Evolutionary conservation across 1,140 invertebrate genomes (phyloP).

Genomic region (Drosophila parabipectinata): DNA sequence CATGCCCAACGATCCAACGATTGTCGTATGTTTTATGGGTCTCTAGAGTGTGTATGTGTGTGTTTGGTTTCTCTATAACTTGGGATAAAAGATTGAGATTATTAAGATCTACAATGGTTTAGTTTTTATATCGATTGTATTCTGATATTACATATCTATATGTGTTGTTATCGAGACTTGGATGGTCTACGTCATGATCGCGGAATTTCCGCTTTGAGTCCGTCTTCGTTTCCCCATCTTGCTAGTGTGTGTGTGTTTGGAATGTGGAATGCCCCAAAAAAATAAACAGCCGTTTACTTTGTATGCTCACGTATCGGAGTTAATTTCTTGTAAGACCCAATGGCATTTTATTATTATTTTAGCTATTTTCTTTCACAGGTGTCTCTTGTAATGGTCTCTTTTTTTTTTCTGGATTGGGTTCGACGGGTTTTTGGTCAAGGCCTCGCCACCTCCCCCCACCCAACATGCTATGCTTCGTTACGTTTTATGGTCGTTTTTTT

Average conservation of each 20-base stretch:
- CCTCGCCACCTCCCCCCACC: conserved; percentile 3
- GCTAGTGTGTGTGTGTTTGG: conserved; percentile 9
- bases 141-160: background rate
- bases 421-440: conserved; percentile 14
- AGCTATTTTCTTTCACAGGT: conserved; percentile 63
- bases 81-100: too few relatives aligned
- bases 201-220: conserved; percentile 40
- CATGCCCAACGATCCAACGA: conserved; percentile 10
- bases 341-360: conserved; percentile 64
- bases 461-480: conserved; percentile 49
- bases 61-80: too few relatives aligned
- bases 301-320: conserved; percentile 66
- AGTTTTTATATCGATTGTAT: background rate
- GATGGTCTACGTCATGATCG: conserved; percentile 36
- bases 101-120: background rate
- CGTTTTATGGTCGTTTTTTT: conserved; percentile 42
- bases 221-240: conserved; percentile 11
- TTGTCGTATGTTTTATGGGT: conserved; percentile 11
- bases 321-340: conserved; percentile 69
- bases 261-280: conserved; percentile 49
- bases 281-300: conserved; percentile 55
- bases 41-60: too few relatives aligned
- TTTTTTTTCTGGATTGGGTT: conserved; percentile 21
- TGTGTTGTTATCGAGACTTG: background rate
- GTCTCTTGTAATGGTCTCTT: conserved; percentile 65